phyloP scores from a whole-genome alignment of 2,797 vertebrate species.

The Parauchenoglanis punctatus region DNA sequence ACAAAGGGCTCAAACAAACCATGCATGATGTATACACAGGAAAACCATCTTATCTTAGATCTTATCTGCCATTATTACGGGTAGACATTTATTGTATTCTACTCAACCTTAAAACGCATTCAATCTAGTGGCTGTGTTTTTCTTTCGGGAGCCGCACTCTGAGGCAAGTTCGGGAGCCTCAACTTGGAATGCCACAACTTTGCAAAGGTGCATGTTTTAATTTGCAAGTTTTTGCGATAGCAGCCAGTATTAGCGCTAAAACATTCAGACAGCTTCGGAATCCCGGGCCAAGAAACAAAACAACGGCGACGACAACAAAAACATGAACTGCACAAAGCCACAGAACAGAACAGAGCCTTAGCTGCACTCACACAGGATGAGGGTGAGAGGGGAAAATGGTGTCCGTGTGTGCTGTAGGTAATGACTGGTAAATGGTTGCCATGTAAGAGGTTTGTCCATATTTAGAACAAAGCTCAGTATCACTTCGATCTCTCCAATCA shows the following conservation, averaged over 20 bases:
- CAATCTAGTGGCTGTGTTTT: background rate
- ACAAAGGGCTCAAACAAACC: conserved; percentile 38
- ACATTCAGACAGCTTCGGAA: background rate
- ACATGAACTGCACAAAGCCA: background rate
- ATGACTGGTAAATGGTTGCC: conserved; percentile 19
- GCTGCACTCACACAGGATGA: conserved; percentile 1
- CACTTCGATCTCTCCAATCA: conserved; percentile 51
- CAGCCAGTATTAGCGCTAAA: conserved; percentile 11
- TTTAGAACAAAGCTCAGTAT: conserved; percentile 50
- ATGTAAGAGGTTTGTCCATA: conserved; percentile 45
- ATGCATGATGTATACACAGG: conserved; percentile 21
- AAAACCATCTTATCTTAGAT: conserved; percentile 16
- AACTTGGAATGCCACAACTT: background rate
- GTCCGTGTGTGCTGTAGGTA: conserved; percentile 21
- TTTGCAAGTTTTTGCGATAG: background rate
- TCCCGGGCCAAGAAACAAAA: background rate
- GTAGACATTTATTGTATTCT: conserved; percentile 30
- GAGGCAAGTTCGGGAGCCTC: background rate
- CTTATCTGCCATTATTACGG: conserved; percentile 3
- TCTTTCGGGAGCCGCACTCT: background rate
- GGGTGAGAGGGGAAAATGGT: conserved; percentile 23
- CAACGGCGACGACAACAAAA: background rate
- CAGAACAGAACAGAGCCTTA: background rate
- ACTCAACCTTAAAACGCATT: background rate
- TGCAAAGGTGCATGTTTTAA: background rate